Evolutionary conservation across 2,888 invertebrate species (phyloP).

Genomic region (Mesorhabditis spiculigera): DNA sequence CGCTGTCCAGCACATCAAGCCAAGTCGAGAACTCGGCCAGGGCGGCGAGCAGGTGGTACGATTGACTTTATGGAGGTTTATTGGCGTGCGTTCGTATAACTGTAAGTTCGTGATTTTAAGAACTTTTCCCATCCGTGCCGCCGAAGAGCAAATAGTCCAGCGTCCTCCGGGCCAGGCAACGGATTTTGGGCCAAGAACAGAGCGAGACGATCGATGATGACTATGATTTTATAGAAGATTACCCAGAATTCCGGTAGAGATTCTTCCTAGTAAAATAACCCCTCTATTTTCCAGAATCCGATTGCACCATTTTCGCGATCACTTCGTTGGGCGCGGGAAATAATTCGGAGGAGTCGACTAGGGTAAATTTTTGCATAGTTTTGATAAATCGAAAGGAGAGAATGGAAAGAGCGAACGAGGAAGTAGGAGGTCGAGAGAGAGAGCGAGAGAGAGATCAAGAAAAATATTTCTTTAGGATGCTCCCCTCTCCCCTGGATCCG

Average conservation of each 20-base stretch:
- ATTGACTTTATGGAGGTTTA: background rate
- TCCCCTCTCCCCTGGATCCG: constrained; percentile 30
- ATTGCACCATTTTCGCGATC: background rate
- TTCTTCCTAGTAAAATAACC: no score
- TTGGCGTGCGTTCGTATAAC: no score
- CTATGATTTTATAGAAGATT: background rate
- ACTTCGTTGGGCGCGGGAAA: background rate
- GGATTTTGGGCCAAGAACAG: background rate
- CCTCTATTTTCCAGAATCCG: no score
- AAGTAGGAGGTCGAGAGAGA: background rate
- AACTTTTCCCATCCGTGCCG: background rate
- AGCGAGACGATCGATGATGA: constrained; percentile 6
- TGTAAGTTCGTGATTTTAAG: no score
- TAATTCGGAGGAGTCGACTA: background rate
- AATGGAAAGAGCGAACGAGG: background rate
- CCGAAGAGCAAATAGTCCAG: background rate
- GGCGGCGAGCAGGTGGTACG: background rate
- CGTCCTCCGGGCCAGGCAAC: background rate
- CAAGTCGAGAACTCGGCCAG: background rate
- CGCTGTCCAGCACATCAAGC: background rate
- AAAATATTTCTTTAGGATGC: background rate
- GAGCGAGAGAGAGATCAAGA: background rate
- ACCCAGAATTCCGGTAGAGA: background rate
- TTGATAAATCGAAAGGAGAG: background rate
- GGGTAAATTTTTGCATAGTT: background rate